These are phyloP conservation scores for Pomacea canaliculata DNA, from an alignment of 2,888 invertebrate genomes.

Conservation along the genomic window DNA sequence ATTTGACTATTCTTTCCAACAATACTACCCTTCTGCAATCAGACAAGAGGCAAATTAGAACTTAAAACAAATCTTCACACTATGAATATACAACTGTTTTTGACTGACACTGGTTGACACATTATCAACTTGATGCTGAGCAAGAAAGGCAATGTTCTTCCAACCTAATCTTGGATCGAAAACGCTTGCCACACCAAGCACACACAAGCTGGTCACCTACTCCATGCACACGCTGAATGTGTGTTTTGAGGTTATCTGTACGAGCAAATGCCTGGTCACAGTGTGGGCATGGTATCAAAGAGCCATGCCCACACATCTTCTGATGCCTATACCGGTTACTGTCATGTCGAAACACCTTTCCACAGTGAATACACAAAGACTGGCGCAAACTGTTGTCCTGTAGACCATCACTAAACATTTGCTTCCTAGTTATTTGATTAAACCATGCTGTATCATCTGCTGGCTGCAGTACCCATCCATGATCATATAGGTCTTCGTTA, in stretches of 20 bases:
- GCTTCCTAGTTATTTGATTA: background rate
- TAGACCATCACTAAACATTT: background rate
- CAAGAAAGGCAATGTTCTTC: conserved; percentile 19
- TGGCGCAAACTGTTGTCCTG: background rate
- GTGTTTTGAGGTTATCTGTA: conserved; percentile 31
- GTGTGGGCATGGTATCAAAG: conserved; percentile 16
- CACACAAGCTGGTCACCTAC: conserved; percentile 31
- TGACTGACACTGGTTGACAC: too few species aligned
- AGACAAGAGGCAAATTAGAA: too few species aligned
- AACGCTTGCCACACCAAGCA: conserved; percentile 25
- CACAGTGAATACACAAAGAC: conserved; percentile 13
- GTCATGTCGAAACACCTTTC: conserved; percentile 18
- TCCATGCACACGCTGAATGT: conserved; percentile 31
- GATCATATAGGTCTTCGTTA: too few species aligned
- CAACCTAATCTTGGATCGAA: conserved; percentile 30
- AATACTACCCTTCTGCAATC: too few species aligned
- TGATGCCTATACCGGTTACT: conserved; percentile 18
- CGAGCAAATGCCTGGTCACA: conserved; percentile 25
- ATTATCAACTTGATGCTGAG: too few species aligned
- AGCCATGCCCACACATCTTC: conserved; percentile 9
- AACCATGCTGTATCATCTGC: conserved; percentile 7
- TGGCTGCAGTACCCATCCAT: background rate
- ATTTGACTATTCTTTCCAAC: too few species aligned
- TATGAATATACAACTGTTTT: too few species aligned
- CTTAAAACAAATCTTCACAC: too few species aligned